Conservation (phyloP, 2,113 vertebrate genomes). For the Scytalopus superciliaris region DNA sequence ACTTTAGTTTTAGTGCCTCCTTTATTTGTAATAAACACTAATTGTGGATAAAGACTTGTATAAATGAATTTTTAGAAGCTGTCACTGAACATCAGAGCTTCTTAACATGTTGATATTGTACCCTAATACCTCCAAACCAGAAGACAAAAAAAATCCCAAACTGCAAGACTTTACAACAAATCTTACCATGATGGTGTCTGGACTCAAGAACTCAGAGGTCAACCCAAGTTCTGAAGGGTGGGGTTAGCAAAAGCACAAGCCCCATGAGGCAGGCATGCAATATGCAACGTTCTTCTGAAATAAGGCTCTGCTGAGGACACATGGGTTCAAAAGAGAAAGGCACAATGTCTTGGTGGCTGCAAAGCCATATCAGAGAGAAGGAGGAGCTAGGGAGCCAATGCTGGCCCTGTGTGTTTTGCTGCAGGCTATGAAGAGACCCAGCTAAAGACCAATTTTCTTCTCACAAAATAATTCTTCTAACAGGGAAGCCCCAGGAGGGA, state of each 20-base stretch:
- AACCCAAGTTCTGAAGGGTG: background rate
- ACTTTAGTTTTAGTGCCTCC: background rate
- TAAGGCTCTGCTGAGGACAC: background rate
- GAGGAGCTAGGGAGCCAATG: background rate
- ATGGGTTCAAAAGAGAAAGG: background rate
- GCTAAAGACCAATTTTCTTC: background rate
- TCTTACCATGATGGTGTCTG: background rate
- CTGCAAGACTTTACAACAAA: background rate
- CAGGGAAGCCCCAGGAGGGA: background rate
- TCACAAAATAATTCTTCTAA: background rate
- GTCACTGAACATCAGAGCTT: background rate
- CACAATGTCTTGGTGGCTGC: background rate
- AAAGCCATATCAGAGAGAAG: background rate
- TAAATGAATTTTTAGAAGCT: background rate
- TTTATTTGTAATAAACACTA: background rate
- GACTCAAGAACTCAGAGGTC: background rate
- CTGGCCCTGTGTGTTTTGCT: background rate
- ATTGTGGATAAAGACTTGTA: background rate
- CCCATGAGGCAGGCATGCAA: fast-evolving
- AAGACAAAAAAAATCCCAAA: background rate
- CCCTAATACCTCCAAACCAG: background rate
- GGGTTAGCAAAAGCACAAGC: background rate
- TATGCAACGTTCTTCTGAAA: background rate
- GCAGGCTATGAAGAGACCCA: background rate
- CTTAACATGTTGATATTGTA: background rate